A percentile compares a stretch with the other conserved stretches of the same genome.
Conservation (phyloP, 1,140 invertebrate species). For the Eurosta solidaginis region DNA sequence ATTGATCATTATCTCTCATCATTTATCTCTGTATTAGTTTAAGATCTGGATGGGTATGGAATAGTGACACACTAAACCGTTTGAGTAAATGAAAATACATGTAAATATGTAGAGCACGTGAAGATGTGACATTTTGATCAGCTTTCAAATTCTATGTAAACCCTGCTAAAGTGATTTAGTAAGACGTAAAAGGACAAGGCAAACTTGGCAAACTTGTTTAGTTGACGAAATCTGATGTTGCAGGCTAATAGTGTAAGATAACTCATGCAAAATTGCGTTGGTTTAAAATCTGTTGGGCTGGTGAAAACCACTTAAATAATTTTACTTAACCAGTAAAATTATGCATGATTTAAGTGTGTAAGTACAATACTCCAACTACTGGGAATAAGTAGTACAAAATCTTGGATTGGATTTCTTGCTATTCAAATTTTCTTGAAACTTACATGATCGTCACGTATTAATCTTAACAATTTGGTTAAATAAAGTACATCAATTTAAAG, state of each 20-base stretch:
- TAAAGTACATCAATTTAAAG: neutral
- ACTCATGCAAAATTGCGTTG: neutral
- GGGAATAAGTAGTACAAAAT: neutral
- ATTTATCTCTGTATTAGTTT: too few relatives aligned
- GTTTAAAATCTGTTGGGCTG: neutral
- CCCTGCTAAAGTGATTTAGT: too few relatives aligned
- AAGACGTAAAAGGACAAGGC: neutral
- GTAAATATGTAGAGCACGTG: too few relatives aligned
- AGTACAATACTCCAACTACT: too few relatives aligned
- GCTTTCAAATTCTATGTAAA: neutral
- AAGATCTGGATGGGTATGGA: too few relatives aligned
- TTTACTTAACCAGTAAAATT: neutral
- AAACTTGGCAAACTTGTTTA: too few relatives aligned
- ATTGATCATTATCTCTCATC: too few relatives aligned
- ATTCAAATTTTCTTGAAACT: slow-evolving; percentile 24
- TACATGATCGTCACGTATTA: slow-evolving; percentile 8
- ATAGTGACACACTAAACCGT: too few relatives aligned
- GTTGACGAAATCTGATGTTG: neutral
- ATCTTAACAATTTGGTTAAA: slow-evolving; percentile 16
- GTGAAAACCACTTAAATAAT: neutral
- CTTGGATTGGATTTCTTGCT: neutral
- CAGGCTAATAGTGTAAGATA: neutral
- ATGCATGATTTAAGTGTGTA: neutral
- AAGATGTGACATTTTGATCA: neutral
- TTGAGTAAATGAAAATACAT: too few relatives aligned